Evolutionary conservation across 2,113 vertebrate species (phyloP).

Genomic region (Menura novaehollandiae): DNA sequence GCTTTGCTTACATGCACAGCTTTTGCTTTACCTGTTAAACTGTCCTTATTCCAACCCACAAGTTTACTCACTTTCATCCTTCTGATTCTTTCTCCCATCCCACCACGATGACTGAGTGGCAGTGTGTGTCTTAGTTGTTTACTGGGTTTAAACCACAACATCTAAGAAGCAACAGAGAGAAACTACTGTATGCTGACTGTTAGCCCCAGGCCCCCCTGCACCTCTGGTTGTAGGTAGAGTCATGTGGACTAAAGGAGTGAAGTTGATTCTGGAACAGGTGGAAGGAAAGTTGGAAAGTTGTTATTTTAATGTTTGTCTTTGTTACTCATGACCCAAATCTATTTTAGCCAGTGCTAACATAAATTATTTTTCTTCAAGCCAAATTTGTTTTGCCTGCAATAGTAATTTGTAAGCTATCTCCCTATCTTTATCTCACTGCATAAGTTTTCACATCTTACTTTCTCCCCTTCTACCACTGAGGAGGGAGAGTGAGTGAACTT

Average conservation of each 20-base stretch:
- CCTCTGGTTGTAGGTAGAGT: background rate
- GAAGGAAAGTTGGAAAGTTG: background rate
- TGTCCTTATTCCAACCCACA: background rate
- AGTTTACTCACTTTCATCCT: background rate
- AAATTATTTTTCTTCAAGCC: background rate
- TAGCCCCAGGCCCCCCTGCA: fast-evolving
- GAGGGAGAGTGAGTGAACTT: fast-evolving
- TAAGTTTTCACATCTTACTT: background rate
- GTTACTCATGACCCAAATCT: background rate
- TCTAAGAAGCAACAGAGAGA: background rate
- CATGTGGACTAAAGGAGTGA: background rate
- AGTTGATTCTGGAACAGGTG: fast-evolving
- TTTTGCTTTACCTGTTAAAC: background rate
- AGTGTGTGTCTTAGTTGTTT: background rate
- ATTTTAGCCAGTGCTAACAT: background rate
- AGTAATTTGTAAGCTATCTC: background rate
- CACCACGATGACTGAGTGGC: background rate
- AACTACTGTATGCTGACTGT: background rate
- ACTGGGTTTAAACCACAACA: background rate
- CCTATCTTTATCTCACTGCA: background rate
- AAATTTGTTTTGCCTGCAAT: background rate
- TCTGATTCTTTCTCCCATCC: background rate
- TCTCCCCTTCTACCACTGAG: background rate
- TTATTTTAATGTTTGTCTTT: background rate
- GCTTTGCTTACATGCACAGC: background rate